These are phyloP conservation scores for Gasterosteus nipponicus DNA, from an alignment of 2,113 vertebrate genomes.

Conservation along the genomic window DNA sequence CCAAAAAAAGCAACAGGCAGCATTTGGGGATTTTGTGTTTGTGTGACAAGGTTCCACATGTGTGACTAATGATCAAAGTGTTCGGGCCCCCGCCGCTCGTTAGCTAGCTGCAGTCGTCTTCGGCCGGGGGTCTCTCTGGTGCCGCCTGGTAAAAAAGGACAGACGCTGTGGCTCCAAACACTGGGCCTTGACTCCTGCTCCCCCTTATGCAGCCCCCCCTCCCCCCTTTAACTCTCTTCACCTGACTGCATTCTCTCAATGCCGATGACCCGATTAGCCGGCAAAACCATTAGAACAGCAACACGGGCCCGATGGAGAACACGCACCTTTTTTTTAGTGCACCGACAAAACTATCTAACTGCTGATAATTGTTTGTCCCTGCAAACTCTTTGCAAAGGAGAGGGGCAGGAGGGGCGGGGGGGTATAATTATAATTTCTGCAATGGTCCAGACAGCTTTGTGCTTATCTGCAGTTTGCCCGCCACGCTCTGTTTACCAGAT, in stretches of 20 bases:
- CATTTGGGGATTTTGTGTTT: slow-evolving; percentile 53
- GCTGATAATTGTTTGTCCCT: slow-evolving; percentile 35
- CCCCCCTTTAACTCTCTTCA: slow-evolving; percentile 19
- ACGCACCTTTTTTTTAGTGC: slow-evolving; percentile 40
- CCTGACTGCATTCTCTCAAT: slow-evolving; percentile 64
- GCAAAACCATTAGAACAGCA: slow-evolving; percentile 41
- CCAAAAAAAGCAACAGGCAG: slow-evolving; percentile 47
- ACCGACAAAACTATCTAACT: slow-evolving; percentile 56
- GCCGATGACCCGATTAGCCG: slow-evolving; percentile 70
- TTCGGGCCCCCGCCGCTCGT: slow-evolving; percentile 50
- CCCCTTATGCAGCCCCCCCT: slow-evolving; percentile 19
- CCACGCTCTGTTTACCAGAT: slow-evolving; percentile 71
- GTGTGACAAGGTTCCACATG: slow-evolving; percentile 77
- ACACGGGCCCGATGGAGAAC: slow-evolving; percentile 34
- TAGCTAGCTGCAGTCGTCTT: slow-evolving; percentile 75
- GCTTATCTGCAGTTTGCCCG: slow-evolving; percentile 68
- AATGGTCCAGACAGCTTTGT: slow-evolving; percentile 56
- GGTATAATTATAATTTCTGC: slow-evolving; percentile 65
- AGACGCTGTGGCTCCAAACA: slow-evolving; percentile 76
- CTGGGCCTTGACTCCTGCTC: slow-evolving; percentile 37
- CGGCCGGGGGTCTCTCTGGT: slow-evolving; percentile 65
- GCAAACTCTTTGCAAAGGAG: slow-evolving; percentile 20
- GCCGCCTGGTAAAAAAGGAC: slow-evolving; percentile 60
- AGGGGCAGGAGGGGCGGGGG: background rate
- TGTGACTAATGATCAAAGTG: slow-evolving; percentile 76